Evolutionary conservation across 2,113 vertebrate genomes (phyloP).

Genomic region (Thunnus maccoyii): DNA sequence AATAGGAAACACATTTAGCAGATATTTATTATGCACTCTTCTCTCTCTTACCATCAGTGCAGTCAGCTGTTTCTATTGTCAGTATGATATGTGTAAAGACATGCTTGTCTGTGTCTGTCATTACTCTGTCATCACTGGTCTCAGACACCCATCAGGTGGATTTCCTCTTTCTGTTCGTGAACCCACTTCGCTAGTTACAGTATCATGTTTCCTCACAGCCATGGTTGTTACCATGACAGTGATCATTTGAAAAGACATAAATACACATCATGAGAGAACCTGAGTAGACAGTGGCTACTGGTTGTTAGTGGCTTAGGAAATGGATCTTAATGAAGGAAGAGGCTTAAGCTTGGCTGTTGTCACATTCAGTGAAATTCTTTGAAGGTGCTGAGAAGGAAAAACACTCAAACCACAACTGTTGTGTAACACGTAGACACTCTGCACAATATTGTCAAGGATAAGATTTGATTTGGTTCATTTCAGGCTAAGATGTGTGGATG

Average conservation of each 20-base stretch:
- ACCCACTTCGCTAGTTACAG: constrained; percentile 47
- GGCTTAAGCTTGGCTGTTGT: constrained; percentile 58
- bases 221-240: constrained; percentile 59
- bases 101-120: constrained; percentile 45
- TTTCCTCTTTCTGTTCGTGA: constrained; percentile 64
- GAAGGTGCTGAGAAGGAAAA: constrained; percentile 44
- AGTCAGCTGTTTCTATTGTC: constrained; percentile 66
- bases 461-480: background rate
- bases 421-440: background rate
- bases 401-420: constrained; percentile 32
- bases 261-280: constrained; percentile 53
- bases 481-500: too few relatives aligned
- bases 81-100: constrained; percentile 40
- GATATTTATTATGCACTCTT: constrained; percentile 1
- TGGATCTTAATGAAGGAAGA: constrained; percentile 70
- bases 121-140: constrained; percentile 74
- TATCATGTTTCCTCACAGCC: constrained; percentile 65
- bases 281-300: constrained; percentile 41
- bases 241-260: constrained; percentile 39
- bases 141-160: constrained; percentile 71
- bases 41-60: constrained; percentile 13
- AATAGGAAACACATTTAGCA: constrained; percentile 48
- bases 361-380: constrained; percentile 41
- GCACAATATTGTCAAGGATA: background rate
- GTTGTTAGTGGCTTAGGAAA: constrained; percentile 75